A percentile compares a stretch with the other conserved stretches of the same genome.
These are phyloP conservation scores for Nemurella pictetii DNA, from an alignment of 2,888 invertebrate genomes.

Conservation along the genomic window DNA sequence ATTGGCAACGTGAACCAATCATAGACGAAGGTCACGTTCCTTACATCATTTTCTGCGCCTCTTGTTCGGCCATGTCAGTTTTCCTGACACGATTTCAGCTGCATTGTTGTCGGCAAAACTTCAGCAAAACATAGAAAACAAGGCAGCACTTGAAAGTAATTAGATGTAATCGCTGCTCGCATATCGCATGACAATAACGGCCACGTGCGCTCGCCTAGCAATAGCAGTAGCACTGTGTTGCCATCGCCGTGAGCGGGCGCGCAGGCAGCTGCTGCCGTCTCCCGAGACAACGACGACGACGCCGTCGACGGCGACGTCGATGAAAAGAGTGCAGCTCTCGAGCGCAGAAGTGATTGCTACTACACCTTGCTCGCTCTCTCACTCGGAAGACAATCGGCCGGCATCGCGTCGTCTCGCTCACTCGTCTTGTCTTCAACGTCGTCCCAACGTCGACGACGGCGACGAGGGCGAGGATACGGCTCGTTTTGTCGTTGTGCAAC, in stretches of 20 bases:
- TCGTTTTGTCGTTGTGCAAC: slow-evolving; percentile 27
- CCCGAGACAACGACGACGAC: not conserved
- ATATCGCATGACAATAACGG: too few species aligned
- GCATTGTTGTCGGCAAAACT: too few species aligned
- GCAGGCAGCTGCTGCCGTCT: not conserved
- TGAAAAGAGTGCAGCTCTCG: slow-evolving; percentile 20
- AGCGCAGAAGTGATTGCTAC: slow-evolving; percentile 22
- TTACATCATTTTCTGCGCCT: too few species aligned
- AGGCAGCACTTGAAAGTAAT: not conserved
- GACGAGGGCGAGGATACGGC: not conserved
- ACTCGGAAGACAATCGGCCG: not conserved
- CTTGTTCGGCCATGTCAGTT: too few species aligned
- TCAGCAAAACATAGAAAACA: too few species aligned
- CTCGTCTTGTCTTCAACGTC: not conserved
- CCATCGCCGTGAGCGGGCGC: too few species aligned
- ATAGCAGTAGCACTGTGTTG: too few species aligned
- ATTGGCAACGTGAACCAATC: too few species aligned
- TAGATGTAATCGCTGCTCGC: not conserved
- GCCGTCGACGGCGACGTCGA: not conserved
- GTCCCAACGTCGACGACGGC: not conserved
- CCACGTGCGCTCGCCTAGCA: too few species aligned
- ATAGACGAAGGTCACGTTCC: too few species aligned
- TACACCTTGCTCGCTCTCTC: not conserved
- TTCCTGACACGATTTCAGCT: too few species aligned
- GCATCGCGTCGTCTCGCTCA: slow-evolving; percentile 5